Evolutionary conservation across 2,888 invertebrate genomes (phyloP), one percentile per base, ranked within the genome.

Genomic region (Drosophila borborema): DNA sequence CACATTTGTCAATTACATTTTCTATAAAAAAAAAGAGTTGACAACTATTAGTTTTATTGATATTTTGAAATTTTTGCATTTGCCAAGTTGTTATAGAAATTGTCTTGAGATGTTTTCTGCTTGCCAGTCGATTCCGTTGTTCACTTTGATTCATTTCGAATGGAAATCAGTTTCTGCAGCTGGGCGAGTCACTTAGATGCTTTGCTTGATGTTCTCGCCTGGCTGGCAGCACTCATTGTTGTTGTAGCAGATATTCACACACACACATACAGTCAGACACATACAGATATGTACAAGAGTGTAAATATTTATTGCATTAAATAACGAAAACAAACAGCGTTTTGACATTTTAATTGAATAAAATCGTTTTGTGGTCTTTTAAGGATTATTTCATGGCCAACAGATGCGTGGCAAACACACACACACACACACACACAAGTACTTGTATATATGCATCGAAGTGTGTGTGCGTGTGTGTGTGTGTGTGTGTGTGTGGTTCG

Each of bases 311-410:
- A 86, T 89, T 86, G 84, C 84, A 89, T 85, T 85, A 85, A 85
- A 85, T 85, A 85, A 84, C 49, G 87, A 89, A 85, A 85, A 84
- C 87, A 89, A 85, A 89, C 87, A 89, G 72, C 84, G 89, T 86
- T 89, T 86, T 86, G 86, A 89, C 86, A 89, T 89, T 86, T 86
- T 86, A 86, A 86, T 86, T 86, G 86, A 86, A 86, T 86, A 85
- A 89, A 86, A 89, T 85, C 90, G 85, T 87, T 86, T 85, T 89
- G 85, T 84, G 90, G 88, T 89, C 84, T 89, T 85, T 85, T 89
- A 85, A 85, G 84, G 84, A 85, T 89, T 89, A 85, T 85, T 85
- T 89, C 85, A 89, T 89, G 87, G 82, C 84, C 84, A 86, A 65
- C 84, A 81, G 68, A 77, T 81, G 83, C 61, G 55, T 48, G 64